Conservation (phyloP, 2,113 vertebrate genomes). For the Poeciliopsis retropinna region DNA sequence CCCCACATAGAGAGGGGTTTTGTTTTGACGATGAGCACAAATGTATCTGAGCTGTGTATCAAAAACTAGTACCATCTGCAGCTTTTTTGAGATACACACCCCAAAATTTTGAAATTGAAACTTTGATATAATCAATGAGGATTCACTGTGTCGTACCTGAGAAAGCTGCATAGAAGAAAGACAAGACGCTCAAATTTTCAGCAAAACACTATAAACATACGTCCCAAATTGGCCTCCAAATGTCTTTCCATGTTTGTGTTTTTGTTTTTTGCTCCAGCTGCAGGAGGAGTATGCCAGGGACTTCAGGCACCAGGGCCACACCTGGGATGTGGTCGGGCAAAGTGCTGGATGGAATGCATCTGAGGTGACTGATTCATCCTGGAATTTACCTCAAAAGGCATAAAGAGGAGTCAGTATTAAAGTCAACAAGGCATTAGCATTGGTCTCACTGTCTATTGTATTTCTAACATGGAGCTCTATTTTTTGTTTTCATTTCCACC, state of each 20-base stretch:
- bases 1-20: background rate
- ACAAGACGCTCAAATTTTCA: background rate
- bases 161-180: background rate
- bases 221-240: background rate
- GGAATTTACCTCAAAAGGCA: conserved; percentile 23
- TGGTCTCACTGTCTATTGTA: background rate
- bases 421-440: conserved; percentile 8
- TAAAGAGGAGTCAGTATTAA: conserved; percentile 12
- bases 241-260: conserved; percentile 13
- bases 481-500: background rate
- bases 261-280: conserved; percentile 43
- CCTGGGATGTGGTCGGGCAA: conserved; percentile 53
- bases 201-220: background rate
- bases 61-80: background rate
- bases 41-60: conserved; percentile 33
- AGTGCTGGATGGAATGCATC: conserved; percentile 22
- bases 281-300: conserved; percentile 11
- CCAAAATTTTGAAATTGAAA: background rate
- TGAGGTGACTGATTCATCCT: conserved; percentile 46
- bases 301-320: conserved; percentile 37
- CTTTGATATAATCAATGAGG: conserved; percentile 29
- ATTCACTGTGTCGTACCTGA: background rate
- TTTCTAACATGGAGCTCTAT: background rate
- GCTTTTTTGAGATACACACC: conserved; percentile 19
- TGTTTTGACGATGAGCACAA: conserved; percentile 29